Conservation (phyloP, 2,888 invertebrate species). For the Trisateles emortualis region DNA sequence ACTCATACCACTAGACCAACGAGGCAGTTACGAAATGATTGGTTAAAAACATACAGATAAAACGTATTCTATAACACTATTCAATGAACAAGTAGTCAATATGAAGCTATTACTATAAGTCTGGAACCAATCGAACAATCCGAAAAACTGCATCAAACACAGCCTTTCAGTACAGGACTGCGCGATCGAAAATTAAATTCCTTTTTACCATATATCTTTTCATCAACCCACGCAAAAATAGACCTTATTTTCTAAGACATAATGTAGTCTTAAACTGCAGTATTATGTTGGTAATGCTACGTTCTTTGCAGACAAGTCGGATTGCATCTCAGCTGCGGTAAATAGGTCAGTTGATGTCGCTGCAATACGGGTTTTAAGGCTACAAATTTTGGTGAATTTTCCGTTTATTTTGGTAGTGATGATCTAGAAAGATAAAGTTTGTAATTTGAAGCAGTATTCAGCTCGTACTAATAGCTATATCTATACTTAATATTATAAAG, state of each 20-base stretch:
- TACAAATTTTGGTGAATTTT: no score
- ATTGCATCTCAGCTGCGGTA: constrained; percentile 25
- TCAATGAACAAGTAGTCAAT: neutral
- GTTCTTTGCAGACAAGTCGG: constrained; percentile 36
- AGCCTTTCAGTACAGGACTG: constrained; percentile 28
- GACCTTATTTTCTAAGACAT: neutral
- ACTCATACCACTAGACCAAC: no score
- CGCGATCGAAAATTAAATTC: constrained; percentile 40
- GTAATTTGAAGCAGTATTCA: no score
- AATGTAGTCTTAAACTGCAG: constrained; percentile 12
- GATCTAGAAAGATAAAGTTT: no score
- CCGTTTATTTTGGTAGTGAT: no score
- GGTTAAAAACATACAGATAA: no score
- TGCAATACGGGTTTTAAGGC: constrained; percentile 5
- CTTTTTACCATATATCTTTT: constrained; percentile 13
- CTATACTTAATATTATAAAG: no score
- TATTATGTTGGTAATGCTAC: constrained; percentile 2
- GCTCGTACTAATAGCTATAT: no score
- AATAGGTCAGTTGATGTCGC: constrained; percentile 6
- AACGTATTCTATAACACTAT: no score
- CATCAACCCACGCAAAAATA: neutral
- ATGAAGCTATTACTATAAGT: neutral
- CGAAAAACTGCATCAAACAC: constrained; percentile 34
- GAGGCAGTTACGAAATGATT: no score
- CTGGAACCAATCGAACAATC: constrained; percentile 15